Evolutionary conservation across 30 jellyfish, hydroid and myxozoan species (phyloP), one percentile per base, ranked within the genome.

Genomic region (Turritopsis dohrnii): DNA sequence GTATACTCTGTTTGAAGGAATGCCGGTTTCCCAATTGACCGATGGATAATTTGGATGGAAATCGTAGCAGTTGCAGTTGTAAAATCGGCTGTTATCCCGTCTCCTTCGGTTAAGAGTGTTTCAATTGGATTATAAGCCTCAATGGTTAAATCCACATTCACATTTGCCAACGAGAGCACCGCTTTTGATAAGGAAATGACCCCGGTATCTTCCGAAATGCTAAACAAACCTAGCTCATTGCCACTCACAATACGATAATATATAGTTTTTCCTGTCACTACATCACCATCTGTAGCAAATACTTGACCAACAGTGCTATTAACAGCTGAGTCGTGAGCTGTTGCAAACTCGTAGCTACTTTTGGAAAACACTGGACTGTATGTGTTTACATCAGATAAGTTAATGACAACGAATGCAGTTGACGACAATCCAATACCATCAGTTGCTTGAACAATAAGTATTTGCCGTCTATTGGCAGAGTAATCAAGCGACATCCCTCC

Each of bases 371-470:
- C 41, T 21, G 83, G 83, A 24, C 16, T 29, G 83, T 74, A 21
- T n/a, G 53, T 74, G 65, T 74, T 74, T 0, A 9, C 18, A 23
- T 74, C 83, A 1, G 41, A 20, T 24, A 74, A 19, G 60, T 74
- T 74, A 8, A 74, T 19, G 23, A 74, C 9, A 23, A 74, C 83
- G 23, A 29, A 16, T 23, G 65, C 83, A 7, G 65, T 1, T 23
- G 74, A 26, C 24, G 83, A n/a, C 3, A 74, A 29, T 52, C 83
- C 83, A 74, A 29, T 29, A n/a, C 83, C 83, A 52, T 74, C 83
- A 24, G 72, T 74, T 52, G 65, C 83, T 24, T 29, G 18, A 7
- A 74, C 83, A 74, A 74, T 30, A 7, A 74, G 65, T 23, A 74
- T 52, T 16, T 74, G 65, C 41, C 65, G 18, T 52, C 17, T 26